Percentiles rank a stretch among this genome's conserved stretches.
Evolutionary conservation across 2,888 invertebrate genomes (phyloP).

Genomic region (Timandra comae): DNA sequence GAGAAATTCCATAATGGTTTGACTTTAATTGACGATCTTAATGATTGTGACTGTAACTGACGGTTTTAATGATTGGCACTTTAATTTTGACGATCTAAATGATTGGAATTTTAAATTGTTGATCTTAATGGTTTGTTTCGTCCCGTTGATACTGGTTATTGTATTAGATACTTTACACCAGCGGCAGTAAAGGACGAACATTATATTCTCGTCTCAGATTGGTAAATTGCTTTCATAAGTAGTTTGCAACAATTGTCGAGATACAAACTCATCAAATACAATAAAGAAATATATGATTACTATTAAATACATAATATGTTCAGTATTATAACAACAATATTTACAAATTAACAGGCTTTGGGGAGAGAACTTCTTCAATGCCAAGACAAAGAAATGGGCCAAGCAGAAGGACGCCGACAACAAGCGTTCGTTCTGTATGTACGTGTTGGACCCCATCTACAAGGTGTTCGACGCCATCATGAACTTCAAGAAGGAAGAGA

Average conservation of each 20-base stretch:
- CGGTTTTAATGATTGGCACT: too few relatives aligned
- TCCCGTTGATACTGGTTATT: slow-evolving; percentile 69
- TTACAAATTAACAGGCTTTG: too few relatives aligned
- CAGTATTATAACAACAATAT: too few relatives aligned
- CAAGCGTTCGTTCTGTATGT: slow-evolving; percentile 99
- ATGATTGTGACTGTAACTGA: too few relatives aligned
- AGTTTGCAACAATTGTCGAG: slow-evolving; percentile 42
- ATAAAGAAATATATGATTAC: too few relatives aligned
- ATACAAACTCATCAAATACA: too few relatives aligned
- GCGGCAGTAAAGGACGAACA: slow-evolving; percentile 70
- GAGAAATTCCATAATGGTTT: too few relatives aligned
- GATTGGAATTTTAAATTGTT: too few relatives aligned
- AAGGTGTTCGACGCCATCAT: slow-evolving; percentile 89
- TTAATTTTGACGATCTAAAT: too few relatives aligned
- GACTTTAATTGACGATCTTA: too few relatives aligned
- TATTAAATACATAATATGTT: too few relatives aligned
- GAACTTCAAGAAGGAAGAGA: slow-evolving; percentile 97
- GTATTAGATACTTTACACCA: slow-evolving; percentile 51
- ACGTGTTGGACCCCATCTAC: slow-evolving; percentile 99
- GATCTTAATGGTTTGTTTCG: slow-evolving; percentile 23
- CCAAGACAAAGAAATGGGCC: slow-evolving; percentile 98
- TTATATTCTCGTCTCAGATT: slow-evolving; percentile 38
- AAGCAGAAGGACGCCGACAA: slow-evolving; percentile 93
- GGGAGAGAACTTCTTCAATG: slow-evolving; percentile 99
- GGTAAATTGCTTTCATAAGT: slow-evolving; percentile 35